Base-by-base conservation (phyloP, 1,140 invertebrate genomes). In the Sarcophaga peregrina region DNA sequence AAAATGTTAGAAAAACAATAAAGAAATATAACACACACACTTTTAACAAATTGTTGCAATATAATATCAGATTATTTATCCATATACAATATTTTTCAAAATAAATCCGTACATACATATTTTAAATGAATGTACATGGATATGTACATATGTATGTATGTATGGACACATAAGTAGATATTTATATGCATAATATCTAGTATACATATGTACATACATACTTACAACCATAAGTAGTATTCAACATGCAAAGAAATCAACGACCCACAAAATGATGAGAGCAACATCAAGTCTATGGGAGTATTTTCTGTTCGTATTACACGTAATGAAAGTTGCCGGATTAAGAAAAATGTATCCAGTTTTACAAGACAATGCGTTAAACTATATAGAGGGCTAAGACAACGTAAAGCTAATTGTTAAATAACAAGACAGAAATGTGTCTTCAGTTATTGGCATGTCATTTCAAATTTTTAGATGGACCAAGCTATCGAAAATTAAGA, bases 41-140 rank as follows among this genome's bases (percentile, higher is more conserved):
- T n/a, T 80, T 73, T 83, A 74, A 83, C 83, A 83, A 83, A 83
- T 83, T 83, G 83, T 78, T 80, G 78, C 47, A 81, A 83, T 78
- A 83, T 83, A 81, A 83, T 83, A 78, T 62, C 62, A 83, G 83
- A 83, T 83, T 83, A 81, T 81, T 74, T 83, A 80, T 83, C 80
- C 48, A 83, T 83, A 73, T 47, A 50, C 50, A 80, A 73, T 62
- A 76, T 58, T 58, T 58, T 45, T 72, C 45, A 15, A 48, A 73
- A 20, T 11, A n/a, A 17, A 25, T 17, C 50, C 37, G 50, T 47
- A 81, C 17, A 8, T 8, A 81, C 37, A 47, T 45, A 78, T 25
- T 8, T 80, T 81, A 47, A 13, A 17, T 20, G 48, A n/a, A 73
- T 7, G 17, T 17, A n/a, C 3, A 11, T n/a, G 25, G 25, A 37